A percentile compares a stretch with the other conserved stretches of the same genome.
Evolutionary conservation across 2,113 vertebrate genomes (phyloP).

Genomic region (Ursus arctos): DNA sequence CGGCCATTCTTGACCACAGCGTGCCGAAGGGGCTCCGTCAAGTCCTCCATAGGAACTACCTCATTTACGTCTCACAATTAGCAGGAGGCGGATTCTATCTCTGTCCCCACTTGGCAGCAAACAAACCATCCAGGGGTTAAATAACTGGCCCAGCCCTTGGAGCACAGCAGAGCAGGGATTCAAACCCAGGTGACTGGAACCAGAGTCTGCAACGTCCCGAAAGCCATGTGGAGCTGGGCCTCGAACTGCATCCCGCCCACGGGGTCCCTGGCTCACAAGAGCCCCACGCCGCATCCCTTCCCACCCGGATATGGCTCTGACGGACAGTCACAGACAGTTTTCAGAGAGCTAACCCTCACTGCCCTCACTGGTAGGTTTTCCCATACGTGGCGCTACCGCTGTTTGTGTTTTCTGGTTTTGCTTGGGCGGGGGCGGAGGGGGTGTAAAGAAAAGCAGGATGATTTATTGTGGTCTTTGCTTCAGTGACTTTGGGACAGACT

Average conservation of each 20-base stretch:
- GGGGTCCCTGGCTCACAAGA: neutral
- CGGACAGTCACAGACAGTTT: neutral
- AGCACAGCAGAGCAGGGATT: too few relatives aligned
- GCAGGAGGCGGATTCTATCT: accelerated
- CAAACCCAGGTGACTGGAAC: neutral
- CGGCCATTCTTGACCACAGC: accelerated
- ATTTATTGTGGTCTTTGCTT: neutral
- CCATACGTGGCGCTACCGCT: accelerated
- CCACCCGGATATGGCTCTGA: too few relatives aligned
- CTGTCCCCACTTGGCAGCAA: too few relatives aligned
- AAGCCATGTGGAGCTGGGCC: accelerated
- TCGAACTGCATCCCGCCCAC: neutral
- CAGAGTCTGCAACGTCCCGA: accelerated
- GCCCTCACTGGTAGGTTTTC: neutral
- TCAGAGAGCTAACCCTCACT: neutral
- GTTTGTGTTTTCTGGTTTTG: neutral
- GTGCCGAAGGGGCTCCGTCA: neutral
- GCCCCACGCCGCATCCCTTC: neutral
- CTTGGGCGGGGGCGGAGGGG: accelerated
- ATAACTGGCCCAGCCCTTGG: too few relatives aligned
- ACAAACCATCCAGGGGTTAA: too few relatives aligned
- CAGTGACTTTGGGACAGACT: neutral
- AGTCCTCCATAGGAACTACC: neutral
- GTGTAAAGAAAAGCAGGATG: too few relatives aligned
- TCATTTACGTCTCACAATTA: accelerated